These are phyloP conservation scores for Syngnathus scovelli DNA, from an alignment of 2,113 vertebrate genomes.

Conservation along the genomic window DNA sequence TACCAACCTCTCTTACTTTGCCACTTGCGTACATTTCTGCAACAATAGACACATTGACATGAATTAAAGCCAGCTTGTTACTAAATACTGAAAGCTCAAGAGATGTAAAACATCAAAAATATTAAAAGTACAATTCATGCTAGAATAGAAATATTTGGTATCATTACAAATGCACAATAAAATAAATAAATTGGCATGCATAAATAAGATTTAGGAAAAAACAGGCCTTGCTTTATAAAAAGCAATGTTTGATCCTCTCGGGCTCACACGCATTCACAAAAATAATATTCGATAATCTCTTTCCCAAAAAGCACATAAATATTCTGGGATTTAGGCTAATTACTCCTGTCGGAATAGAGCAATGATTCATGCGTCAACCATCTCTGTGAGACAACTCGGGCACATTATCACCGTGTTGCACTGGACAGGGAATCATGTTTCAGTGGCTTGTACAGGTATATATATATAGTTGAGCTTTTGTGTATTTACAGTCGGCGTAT, in stretches of 20 bases:
- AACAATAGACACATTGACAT: conserved; percentile 38
- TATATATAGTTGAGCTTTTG: conserved; percentile 45
- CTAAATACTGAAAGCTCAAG: neutral
- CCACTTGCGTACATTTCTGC: conserved; percentile 59
- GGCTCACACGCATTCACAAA: no score
- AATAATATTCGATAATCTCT: neutral
- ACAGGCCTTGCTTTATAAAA: neutral
- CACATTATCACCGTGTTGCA: conserved; percentile 30
- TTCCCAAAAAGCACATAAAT: conserved; percentile 6
- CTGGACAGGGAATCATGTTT: conserved; percentile 53
- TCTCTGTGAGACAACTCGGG: conserved; percentile 14
- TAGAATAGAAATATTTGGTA: neutral
- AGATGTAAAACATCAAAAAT: no score
- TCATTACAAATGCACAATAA: neutral
- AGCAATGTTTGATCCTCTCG: neutral
- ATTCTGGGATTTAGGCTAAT: neutral
- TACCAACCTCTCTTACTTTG: conserved; percentile 65
- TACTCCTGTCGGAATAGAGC: neutral
- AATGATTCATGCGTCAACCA: conserved; percentile 2
- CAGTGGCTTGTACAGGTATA: conserved; percentile 46
- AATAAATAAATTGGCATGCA: no score
- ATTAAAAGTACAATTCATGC: no score
- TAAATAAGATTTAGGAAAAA: no score
- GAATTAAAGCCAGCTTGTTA: neutral
- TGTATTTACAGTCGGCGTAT: conserved; percentile 5